These are phyloP conservation scores for Hexactinellida sp. DNA, from an alignment of 37 sponge, comb jelly and placozoan species.

Conservation along the genomic window DNA sequence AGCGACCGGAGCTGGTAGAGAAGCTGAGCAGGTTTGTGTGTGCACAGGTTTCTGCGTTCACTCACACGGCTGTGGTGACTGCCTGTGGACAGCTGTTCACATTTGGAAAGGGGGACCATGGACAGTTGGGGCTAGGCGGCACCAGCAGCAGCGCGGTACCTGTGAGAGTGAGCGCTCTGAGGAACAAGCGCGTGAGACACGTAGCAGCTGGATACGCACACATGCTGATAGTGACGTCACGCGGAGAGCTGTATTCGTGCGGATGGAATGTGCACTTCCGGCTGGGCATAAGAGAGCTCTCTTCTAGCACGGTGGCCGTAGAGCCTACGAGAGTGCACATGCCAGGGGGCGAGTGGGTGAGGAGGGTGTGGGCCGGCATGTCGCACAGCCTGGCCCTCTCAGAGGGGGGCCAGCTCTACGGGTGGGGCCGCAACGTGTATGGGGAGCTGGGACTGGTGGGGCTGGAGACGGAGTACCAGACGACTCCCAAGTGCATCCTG, in stretches of 20 bases:
- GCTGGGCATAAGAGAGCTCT: neutral
- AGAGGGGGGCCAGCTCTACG: neutral
- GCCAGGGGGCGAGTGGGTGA: neutral
- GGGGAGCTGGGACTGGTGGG: neutral
- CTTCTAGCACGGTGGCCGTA: neutral
- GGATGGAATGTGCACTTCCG: neutral
- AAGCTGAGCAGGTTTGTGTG: neutral
- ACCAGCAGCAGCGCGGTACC: neutral
- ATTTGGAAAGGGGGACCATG: neutral
- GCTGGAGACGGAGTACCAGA: neutral
- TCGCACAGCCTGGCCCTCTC: neutral
- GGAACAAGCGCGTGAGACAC: neutral
- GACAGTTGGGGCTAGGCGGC: neutral
- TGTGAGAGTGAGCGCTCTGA: neutral
- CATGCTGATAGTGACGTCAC: slow-evolving; percentile 1
- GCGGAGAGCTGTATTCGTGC: neutral
- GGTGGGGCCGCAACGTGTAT: neutral
- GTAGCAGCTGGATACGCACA: slow-evolving; percentile 11
- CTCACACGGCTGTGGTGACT: slow-evolving; percentile 3
- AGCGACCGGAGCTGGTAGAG: neutral
- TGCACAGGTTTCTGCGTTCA: neutral
- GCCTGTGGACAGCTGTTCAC: neutral
- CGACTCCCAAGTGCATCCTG: neutral
- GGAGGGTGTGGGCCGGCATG: slow-evolving; percentile 9
- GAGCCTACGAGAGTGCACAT: neutral